phyloP scores from a whole-genome alignment of 2,113 vertebrate species.

The Lepisosteus osseus region DNA sequence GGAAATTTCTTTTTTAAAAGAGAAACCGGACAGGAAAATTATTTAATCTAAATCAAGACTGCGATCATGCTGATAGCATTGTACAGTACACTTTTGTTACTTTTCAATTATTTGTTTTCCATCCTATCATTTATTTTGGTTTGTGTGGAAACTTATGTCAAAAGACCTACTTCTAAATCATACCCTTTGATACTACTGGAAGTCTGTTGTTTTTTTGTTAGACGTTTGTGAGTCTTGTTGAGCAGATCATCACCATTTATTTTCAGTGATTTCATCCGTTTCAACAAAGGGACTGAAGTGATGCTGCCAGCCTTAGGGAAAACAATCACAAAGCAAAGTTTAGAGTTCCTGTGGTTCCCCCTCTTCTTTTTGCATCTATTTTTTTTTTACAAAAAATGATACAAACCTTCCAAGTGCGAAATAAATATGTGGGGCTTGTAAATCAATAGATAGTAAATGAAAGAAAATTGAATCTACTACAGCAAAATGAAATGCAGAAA shows the following conservation, averaged over 20 bases:
- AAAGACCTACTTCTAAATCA: too few relatives aligned
- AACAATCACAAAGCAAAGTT: conserved; percentile 14
- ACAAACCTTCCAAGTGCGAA: neutral
- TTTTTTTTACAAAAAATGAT: conserved; percentile 16
- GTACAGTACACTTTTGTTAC: too few relatives aligned
- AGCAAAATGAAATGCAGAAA: conserved; percentile 17
- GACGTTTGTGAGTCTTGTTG: conserved; percentile 8
- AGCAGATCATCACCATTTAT: conserved; percentile 35
- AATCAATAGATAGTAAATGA: conserved; percentile 27
- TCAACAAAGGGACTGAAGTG: conserved; percentile 22
- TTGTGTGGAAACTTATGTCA: too few relatives aligned
- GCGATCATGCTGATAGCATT: too few relatives aligned
- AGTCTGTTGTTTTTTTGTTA: too few relatives aligned
- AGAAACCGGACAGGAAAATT: too few relatives aligned
- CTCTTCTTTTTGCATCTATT: too few relatives aligned
- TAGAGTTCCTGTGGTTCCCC: neutral
- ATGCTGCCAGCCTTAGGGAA: conserved; percentile 1
- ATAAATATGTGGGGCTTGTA: conserved; percentile 21
- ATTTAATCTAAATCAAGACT: too few relatives aligned
- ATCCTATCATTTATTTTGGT: too few relatives aligned
- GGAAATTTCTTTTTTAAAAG: too few relatives aligned
- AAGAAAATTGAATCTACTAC: conserved; percentile 13
- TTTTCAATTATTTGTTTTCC: too few relatives aligned
- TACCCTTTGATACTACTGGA: too few relatives aligned
- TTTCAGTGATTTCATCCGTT: conserved; percentile 36